These are phyloP conservation scores for Mustela nigripes DNA, from an alignment of 2,113 vertebrate genomes.

Conservation along the genomic window DNA sequence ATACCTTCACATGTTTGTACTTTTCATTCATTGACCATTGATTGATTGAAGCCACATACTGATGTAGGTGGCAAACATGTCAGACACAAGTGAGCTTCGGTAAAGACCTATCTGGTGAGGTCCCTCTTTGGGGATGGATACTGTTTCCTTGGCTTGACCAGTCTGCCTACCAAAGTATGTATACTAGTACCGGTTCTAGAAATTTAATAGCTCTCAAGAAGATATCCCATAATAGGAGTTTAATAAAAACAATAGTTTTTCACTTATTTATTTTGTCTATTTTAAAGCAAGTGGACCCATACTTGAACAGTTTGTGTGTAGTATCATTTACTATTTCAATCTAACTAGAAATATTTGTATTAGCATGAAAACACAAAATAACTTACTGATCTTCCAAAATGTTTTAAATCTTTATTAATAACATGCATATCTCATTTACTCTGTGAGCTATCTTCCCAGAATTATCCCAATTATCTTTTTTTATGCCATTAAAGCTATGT, in stretches of 20 bases:
- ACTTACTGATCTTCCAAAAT: not conserved
- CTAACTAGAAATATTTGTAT: not conserved
- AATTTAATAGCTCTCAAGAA: not conserved
- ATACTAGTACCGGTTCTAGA: not conserved
- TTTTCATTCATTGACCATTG: not conserved
- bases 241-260: not conserved
- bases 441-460: not conserved
- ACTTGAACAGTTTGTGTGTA: not conserved
- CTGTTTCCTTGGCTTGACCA: not conserved
- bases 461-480: not conserved
- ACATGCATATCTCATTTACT: conserved; percentile 1
- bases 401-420: not conserved
- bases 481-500: not conserved
- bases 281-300: not conserved
- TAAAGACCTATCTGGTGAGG: not conserved
- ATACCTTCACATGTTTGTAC: not conserved
- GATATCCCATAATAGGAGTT: not conserved
- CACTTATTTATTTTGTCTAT: not conserved
- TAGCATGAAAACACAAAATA: not conserved
- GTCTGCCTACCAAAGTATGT: not conserved
- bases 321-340: not conserved
- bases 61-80: not conserved
- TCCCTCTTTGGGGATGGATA: not conserved
- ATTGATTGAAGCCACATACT: not conserved
- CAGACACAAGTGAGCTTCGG: not conserved